Conservation (phyloP, 1,140 invertebrate species). For the Zaprionus gabonicus region DNA sequence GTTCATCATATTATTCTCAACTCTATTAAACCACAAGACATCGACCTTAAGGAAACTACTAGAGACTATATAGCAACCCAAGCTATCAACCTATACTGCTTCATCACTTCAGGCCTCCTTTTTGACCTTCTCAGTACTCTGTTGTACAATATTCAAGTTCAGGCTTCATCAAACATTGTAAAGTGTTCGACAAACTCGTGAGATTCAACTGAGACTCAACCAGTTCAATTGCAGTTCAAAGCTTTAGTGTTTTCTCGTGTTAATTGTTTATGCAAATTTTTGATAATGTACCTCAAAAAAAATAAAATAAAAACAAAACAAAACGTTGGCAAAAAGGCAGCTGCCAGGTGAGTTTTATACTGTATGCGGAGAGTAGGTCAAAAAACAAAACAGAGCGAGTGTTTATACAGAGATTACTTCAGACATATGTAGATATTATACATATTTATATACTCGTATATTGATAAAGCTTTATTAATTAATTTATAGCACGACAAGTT, state of each 20-base stretch:
- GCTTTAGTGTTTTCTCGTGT: conserved; percentile 13
- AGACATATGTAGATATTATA: no score
- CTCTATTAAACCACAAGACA: no score
- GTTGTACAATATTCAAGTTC: neutral
- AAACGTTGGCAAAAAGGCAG: neutral
- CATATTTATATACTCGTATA: no score
- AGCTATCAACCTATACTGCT: neutral
- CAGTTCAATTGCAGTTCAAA: neutral
- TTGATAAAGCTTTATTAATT: neutral
- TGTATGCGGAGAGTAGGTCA: neutral
- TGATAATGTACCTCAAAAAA: neutral
- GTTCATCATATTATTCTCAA: no score
- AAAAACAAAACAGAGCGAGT: neutral
- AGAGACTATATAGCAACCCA: neutral
- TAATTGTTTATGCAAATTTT: conserved; percentile 37
- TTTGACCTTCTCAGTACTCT: neutral
- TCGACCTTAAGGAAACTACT: neutral
- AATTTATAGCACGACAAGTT: neutral
- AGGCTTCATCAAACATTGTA: neutral
- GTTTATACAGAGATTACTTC: neutral
- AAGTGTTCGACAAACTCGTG: conserved; percentile 2
- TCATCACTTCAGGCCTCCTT: no score
- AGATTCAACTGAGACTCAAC: conserved; percentile 1
- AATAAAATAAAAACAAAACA: neutral
- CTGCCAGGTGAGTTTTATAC: conserved; percentile 8